Evolutionary conservation across 2,797 vertebrate species (phyloP).

Genomic region (Perdix hodgsoniae): DNA sequence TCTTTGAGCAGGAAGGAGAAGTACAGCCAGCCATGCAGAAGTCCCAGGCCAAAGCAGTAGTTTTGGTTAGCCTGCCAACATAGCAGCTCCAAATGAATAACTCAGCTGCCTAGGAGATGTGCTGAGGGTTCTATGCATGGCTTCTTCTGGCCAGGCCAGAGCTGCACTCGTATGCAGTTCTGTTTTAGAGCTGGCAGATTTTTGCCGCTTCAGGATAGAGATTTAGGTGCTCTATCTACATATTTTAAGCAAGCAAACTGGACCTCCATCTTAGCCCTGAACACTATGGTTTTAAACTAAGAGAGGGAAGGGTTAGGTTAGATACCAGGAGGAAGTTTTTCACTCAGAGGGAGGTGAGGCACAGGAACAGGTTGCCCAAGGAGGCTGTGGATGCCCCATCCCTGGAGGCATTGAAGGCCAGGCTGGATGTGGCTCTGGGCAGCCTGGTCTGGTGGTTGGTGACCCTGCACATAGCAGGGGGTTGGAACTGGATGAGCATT

Average conservation of each 20-base stretch:
- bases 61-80: not conserved
- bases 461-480: too few species aligned
- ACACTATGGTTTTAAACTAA: too few species aligned
- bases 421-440: too few species aligned
- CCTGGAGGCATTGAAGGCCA: too few species aligned
- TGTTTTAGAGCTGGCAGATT: not conserved
- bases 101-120: not conserved
- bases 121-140: rapidly evolving
- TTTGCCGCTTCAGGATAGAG: not conserved
- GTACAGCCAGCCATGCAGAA: rapidly evolving
- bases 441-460: too few species aligned
- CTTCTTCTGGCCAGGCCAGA: not conserved
- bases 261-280: not conserved
- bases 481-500: too few species aligned
- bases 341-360: too few species aligned
- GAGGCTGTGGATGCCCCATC: too few species aligned
- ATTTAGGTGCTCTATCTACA: rapidly evolving
- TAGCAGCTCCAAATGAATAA: too few species aligned
- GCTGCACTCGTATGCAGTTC: not conserved
- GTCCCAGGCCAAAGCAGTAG: not conserved
- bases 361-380: too few species aligned
- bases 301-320: too few species aligned
- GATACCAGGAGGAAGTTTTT: too few species aligned
- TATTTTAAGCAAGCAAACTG: not conserved
- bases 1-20: not conserved